Evolutionary conservation across 2,888 invertebrate genomes (phyloP), one percentile per base, ranked within the genome.

Genomic region (Acanthosoma haemorrhoidale): DNA sequence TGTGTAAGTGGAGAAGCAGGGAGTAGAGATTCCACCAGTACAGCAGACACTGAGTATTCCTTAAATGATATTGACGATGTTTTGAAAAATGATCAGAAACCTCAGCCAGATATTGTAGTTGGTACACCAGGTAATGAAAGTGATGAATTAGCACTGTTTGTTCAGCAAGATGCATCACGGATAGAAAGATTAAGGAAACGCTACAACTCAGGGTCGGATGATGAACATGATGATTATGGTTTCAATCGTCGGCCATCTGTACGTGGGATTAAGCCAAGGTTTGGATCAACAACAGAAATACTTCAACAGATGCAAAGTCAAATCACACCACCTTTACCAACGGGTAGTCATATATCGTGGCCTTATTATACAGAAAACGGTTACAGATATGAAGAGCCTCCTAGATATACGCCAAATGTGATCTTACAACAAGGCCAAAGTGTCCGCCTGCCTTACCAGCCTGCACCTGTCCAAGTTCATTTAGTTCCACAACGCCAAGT

Each of bases 191-290:
- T 94, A 15, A 87, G 91, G 75, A 89, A 91, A 78, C 87, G 92
- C 69, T 84, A 84, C 76, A 79, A 78, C 79, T 39, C 70, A 71
- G 73, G 84, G 41, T 85, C 84, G 16, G 91, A 90, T 64, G 89
- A 90, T 71, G 92, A 92, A 75, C 90, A 92, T 75, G 92, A 93
- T 76, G 93, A 94, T 78, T 93, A 94, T 76, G 94, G 94, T 0
- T 94, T 94, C 79, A 91, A 92, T 77, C 86, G 91, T 38, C 83
- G 94, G n/a, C 94, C 94, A 0, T 91, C 92, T 1, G 94, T 94
- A 1, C 86, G 92, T 1, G 93, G 94, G 0, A 93, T 94, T 73
- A 93, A 93, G 78, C 90, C 92, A n/a, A 87, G 91, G 74, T 88
- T 92, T 74, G 90, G 90, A 11, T 88, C 91, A 0, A 88, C 87